phyloP scores from a whole-genome alignment of 2,113 vertebrate genomes.

The Grus americana region DNA sequence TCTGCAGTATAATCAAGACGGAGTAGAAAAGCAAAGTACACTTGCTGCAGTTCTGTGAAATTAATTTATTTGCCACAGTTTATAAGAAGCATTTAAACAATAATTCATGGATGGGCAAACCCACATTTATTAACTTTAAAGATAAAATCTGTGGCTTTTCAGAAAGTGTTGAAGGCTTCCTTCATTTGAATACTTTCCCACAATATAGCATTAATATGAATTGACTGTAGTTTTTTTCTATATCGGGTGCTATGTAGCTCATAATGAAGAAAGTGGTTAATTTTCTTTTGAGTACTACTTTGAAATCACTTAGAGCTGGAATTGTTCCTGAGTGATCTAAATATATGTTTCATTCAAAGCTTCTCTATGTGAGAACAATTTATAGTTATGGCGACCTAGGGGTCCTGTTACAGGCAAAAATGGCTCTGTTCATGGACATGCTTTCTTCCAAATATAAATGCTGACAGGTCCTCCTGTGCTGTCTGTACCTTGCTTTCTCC shows the following conservation, averaged over 20 bases:
- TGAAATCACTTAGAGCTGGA: not conserved
- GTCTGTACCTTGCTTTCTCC: not conserved
- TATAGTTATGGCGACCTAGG: not conserved
- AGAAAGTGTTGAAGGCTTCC: not conserved
- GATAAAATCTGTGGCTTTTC: slow-evolving; percentile 14
- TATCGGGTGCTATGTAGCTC: not conserved
- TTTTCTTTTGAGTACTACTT: not conserved
- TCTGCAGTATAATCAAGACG: not conserved
- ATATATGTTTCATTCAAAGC: not conserved
- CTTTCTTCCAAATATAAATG: not conserved
- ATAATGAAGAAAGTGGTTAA: not conserved
- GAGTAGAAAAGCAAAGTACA: not conserved
- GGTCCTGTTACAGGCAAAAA: not conserved
- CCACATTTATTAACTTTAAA: not conserved
- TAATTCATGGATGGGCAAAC: not conserved
- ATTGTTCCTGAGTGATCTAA: not conserved
- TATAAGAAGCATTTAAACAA: not conserved
- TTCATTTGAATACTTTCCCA: not conserved
- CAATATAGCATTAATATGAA: not conserved
- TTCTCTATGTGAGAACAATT: not conserved
- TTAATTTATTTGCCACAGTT: not conserved
- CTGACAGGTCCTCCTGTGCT: not conserved
- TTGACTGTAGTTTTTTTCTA: not conserved
- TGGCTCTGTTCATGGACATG: not conserved
- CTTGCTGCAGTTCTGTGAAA: not conserved